A percentile compares a stretch with the other conserved stretches of the same genome.
These are phyloP conservation scores for Papilio machaon DNA, from an alignment of 1,140 invertebrate genomes.

Conservation along the genomic window DNA sequence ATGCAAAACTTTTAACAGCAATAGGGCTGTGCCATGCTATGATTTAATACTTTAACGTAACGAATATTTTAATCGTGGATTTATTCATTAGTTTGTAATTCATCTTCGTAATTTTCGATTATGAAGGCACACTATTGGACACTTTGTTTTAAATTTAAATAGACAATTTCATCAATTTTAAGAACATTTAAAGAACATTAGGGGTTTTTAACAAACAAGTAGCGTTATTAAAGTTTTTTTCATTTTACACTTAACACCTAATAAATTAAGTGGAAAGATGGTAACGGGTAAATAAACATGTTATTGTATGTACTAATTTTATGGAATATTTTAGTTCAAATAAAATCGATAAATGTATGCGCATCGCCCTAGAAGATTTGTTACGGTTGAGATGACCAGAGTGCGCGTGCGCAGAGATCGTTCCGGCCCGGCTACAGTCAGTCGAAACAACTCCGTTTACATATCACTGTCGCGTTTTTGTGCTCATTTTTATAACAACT, in stretches of 20 bases:
- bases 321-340: constrained; percentile 6
- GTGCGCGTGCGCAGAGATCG: constrained; percentile 45
- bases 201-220: too few relatives aligned
- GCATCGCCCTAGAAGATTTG: constrained; percentile 66
- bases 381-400: constrained; percentile 72
- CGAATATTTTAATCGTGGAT: neutral
- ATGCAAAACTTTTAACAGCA: constrained; percentile 51
- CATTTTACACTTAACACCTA: neutral
- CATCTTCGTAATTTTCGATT: neutral
- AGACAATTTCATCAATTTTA: neutral
- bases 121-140: neutral
- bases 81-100: too few relatives aligned
- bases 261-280: neutral
- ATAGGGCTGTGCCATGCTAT: constrained; percentile 50
- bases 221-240: neutral
- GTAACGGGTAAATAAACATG: constrained; percentile 10
- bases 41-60: constrained; percentile 6
- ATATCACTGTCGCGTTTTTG: constrained; percentile 34
- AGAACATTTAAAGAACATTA: neutral
- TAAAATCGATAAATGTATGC: constrained; percentile 51
- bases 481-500: neutral
- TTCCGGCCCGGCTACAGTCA: constrained; percentile 38
- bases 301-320: neutral
- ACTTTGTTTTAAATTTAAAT: neutral
- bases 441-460: constrained; percentile 34